Evolutionary conservation across 2,888 invertebrate species (phyloP).

Genomic region (Dyspetes luteomarginatus): DNA sequence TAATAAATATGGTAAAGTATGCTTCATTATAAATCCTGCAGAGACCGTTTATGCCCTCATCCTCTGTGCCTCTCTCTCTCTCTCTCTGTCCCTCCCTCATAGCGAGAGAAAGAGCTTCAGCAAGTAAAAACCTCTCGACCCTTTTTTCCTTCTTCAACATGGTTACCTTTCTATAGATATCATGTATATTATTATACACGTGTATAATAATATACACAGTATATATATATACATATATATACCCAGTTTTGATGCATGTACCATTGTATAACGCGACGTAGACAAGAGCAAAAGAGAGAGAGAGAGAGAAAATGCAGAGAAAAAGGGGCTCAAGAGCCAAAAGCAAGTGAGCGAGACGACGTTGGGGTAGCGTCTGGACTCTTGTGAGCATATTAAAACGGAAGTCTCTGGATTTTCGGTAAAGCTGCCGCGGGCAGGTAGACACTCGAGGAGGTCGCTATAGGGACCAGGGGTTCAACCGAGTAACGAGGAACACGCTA

Average conservation of each 20-base stretch:
- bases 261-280: slow-evolving; percentile 35
- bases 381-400: slow-evolving; percentile 65
- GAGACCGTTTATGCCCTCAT: slow-evolving; percentile 48
- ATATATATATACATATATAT: background rate
- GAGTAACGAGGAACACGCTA: slow-evolving; percentile 6
- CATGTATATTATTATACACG: slow-evolving; percentile 12
- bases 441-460: slow-evolving; percentile 17
- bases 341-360: slow-evolving; percentile 18
- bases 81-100: slow-evolving; percentile 4
- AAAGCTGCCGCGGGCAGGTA: slow-evolving; percentile 51
- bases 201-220: background rate
- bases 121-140: slow-evolving; percentile 29
- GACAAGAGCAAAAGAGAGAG: slow-evolving; percentile 9
- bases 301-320: background rate
- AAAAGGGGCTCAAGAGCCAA: background rate
- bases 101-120: background rate
- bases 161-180: background rate
- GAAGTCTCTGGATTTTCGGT: slow-evolving; percentile 62
- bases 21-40: slow-evolving; percentile 58
- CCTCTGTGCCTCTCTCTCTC: background rate
- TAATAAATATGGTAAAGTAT: slow-evolving; percentile 59
- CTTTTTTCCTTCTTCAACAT: slow-evolving; percentile 18
- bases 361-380: slow-evolving; percentile 14
- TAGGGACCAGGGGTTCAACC: background rate
- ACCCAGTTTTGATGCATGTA: slow-evolving; percentile 22